Percentiles rank a stretch among this genome's conserved stretches.
Evolutionary conservation across 1,140 invertebrate genomes (phyloP).

Genomic region (Caenorhabditis inopinata): DNA sequence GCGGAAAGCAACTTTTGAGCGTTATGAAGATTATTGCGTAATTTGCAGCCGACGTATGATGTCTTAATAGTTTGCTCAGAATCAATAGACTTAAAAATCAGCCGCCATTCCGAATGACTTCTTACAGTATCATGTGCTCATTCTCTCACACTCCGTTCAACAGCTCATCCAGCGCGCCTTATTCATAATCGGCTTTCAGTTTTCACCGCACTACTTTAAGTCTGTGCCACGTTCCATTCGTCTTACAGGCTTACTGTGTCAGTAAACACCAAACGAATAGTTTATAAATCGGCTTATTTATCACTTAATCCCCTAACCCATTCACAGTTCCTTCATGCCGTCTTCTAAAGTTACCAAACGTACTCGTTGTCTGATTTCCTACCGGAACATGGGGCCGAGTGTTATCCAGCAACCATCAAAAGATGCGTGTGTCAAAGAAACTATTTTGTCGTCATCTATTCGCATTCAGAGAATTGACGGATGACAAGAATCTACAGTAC

Average conservation of each 20-base stretch:
- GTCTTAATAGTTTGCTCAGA: background rate
- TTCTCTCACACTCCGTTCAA: too few relatives aligned
- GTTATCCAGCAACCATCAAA: background rate
- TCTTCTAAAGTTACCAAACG: too few relatives aligned
- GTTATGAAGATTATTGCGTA: background rate
- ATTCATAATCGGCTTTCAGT: background rate
- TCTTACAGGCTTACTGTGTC: conserved; percentile 28
- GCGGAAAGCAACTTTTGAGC: background rate
- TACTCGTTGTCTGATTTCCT: too few relatives aligned
- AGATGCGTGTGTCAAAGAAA: background rate
- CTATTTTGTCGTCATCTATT: background rate
- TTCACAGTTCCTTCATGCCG: conserved; percentile 13
- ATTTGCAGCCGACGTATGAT: background rate
- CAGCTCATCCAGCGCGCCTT: background rate
- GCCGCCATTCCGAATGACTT: too few relatives aligned
- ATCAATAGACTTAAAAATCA: background rate
- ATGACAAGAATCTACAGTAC: conserved; percentile 22
- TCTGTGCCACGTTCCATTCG: conserved; percentile 9
- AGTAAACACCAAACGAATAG: conserved; percentile 18
- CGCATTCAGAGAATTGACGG: background rate
- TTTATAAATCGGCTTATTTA: conserved; percentile 29
- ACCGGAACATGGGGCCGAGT: background rate
- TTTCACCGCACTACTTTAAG: conserved; percentile 6
- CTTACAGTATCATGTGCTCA: too few relatives aligned
- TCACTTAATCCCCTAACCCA: background rate